phyloP scores from a whole-genome alignment of 2,888 invertebrate genomes.

The Amblyteles armatorius region DNA sequence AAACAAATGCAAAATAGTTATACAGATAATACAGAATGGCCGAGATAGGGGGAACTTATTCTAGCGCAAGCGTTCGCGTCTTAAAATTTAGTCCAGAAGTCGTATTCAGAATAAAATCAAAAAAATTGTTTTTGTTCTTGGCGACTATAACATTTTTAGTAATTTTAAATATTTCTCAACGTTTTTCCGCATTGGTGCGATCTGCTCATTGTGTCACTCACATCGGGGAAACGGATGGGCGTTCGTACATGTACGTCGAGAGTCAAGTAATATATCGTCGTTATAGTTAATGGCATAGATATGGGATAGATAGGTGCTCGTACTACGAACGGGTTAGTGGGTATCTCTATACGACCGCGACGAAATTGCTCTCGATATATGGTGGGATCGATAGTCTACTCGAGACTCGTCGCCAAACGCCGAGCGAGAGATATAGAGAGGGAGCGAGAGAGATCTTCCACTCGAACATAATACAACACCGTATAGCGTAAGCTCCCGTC shows the following conservation, averaged over 20 bases:
- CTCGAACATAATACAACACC: conserved; percentile 33
- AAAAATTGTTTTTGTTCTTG: too few species aligned
- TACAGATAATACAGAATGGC: too few species aligned
- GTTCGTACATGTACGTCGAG: background rate
- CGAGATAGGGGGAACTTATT: too few species aligned
- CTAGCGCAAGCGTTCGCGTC: too few species aligned
- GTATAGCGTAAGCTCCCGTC: conserved; percentile 22
- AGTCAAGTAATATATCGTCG: conserved; percentile 21
- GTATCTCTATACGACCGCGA: conserved; percentile 46
- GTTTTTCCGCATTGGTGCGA: too few species aligned
- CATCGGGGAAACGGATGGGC: background rate
- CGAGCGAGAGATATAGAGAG: background rate
- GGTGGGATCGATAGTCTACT: conserved; percentile 49
- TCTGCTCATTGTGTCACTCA: too few species aligned
- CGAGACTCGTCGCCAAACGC: conserved; percentile 37
- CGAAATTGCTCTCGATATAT: conserved; percentile 50
- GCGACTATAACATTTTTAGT: too few species aligned
- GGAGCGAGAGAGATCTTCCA: conserved; percentile 23
- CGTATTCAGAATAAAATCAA: too few species aligned
- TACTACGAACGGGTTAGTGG: conserved; percentile 4
- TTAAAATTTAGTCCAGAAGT: too few species aligned
- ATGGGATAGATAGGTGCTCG: conserved; percentile 19
- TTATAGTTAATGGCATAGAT: conserved; percentile 24
- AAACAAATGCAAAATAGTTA: too few species aligned
- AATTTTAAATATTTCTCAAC: too few species aligned